These are phyloP conservation scores for Chymomyza caudatula DNA, from an alignment of 2,888 invertebrate genomes.

Conservation along the genomic window DNA sequence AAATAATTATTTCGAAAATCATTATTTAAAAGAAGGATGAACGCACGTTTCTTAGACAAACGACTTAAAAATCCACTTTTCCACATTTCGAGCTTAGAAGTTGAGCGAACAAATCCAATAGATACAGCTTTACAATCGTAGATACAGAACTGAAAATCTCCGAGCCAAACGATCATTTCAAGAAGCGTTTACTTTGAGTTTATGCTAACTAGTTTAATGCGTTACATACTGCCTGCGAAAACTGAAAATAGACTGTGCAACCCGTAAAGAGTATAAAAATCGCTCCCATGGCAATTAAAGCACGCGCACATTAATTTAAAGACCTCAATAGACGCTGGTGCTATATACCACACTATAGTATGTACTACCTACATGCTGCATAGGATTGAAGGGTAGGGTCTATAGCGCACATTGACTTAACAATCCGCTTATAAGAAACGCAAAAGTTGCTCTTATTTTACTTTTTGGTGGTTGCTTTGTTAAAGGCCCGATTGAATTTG, in stretches of 20 bases:
- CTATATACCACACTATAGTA: not conserved
- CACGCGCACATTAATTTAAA: constrained; percentile 28
- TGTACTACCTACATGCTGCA: no score
- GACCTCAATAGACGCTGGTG: constrained; percentile 10
- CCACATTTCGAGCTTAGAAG: no score
- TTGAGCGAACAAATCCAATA: no score
- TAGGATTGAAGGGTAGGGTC: not conserved
- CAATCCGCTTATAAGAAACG: constrained; percentile 37
- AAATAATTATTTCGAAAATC: no score
- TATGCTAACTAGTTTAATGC: no score
- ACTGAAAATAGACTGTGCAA: not conserved
- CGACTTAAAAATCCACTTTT: no score
- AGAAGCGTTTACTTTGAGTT: no score
- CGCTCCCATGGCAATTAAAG: constrained; percentile 55
- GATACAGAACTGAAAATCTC: no score
- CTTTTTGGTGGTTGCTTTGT: not conserved
- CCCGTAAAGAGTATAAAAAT: not conserved
- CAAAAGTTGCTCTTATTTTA: constrained; percentile 2
- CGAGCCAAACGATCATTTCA: no score
- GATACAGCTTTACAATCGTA: no score
- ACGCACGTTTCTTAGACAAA: no score
- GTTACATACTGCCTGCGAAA: not conserved
- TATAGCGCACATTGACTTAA: constrained; percentile 43
- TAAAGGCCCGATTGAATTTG: constrained; percentile 39
- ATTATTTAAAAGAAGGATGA: no score